Evolutionary conservation across 2,888 invertebrate species (phyloP).

Genomic region (Watsonalla cultraria): DNA sequence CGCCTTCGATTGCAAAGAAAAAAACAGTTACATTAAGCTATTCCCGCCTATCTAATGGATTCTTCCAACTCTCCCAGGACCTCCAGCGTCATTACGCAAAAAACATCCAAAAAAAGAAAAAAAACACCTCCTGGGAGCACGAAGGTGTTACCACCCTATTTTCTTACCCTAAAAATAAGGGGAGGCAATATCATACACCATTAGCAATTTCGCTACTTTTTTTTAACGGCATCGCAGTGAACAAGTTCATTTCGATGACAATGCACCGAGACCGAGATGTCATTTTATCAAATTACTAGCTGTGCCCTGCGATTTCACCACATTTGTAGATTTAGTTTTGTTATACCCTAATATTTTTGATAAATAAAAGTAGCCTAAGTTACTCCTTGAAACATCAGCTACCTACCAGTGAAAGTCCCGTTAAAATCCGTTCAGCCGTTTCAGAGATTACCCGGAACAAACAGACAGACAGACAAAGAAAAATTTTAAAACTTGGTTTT

Average conservation of each 20-base stretch:
- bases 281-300: neutral
- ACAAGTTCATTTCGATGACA: constrained; percentile 34
- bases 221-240: constrained; percentile 75
- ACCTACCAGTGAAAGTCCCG: too few relatives aligned
- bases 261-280: neutral
- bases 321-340: too few relatives aligned
- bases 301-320: too few relatives aligned
- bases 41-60: constrained; percentile 77
- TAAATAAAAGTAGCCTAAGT: too few relatives aligned
- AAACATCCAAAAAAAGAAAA: constrained; percentile 58
- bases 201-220: constrained; percentile 77
- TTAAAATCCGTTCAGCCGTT: too few relatives aligned
- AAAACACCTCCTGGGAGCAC: constrained; percentile 71
- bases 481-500: too few relatives aligned
- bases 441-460: too few relatives aligned
- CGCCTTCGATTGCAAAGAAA: constrained; percentile 53
- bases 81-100: constrained; percentile 70
- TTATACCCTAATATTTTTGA: too few relatives aligned
- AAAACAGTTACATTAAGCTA: constrained; percentile 70
- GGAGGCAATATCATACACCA: constrained; percentile 81
- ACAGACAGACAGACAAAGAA: too few relatives aligned
- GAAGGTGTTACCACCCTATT: constrained; percentile 75
- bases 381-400: too few relatives aligned
- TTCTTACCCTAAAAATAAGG: constrained; percentile 70
- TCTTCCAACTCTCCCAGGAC: constrained; percentile 75